These are phyloP conservation scores for Gobionotothen gibberifrons DNA, from an alignment of 2,797 vertebrate species.

Conservation along the genomic window DNA sequence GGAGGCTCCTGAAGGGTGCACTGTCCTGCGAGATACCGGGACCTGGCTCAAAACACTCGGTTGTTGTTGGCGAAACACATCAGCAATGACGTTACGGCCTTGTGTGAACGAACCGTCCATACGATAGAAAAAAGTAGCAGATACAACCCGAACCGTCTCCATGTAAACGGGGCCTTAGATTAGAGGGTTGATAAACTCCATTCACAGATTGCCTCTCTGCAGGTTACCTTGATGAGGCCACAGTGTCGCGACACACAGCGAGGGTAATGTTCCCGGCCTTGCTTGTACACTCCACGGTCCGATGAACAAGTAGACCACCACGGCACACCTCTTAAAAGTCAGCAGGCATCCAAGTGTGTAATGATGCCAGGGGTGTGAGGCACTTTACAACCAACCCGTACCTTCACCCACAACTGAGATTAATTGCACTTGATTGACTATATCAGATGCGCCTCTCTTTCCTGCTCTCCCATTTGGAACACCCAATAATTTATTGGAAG, in stretches of 20 bases:
- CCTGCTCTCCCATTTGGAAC: constrained; percentile 65
- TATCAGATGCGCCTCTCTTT: constrained; percentile 67
- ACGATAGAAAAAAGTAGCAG: too few species aligned
- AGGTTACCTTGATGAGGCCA: constrained; percentile 69
- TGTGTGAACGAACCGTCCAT: too few species aligned
- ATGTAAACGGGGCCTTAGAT: constrained; percentile 14
- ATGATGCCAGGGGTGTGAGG: constrained; percentile 67
- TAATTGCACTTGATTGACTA: constrained; percentile 82
- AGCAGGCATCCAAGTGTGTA: constrained; percentile 72
- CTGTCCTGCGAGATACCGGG: too few species aligned
- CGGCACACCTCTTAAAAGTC: constrained; percentile 71
- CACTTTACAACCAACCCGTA: constrained; percentile 73
- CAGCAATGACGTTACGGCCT: too few species aligned
- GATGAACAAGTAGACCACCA: constrained; percentile 78
- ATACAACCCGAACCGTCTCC: too few species aligned
- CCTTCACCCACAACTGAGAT: constrained; percentile 75
- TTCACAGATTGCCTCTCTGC: constrained; percentile 68
- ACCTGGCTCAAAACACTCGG: too few species aligned
- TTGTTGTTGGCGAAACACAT: too few species aligned
- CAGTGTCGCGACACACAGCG: constrained; percentile 71
- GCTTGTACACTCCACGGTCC: constrained; percentile 76
- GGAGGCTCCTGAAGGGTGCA: too few species aligned
- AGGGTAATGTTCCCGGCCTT: constrained; percentile 78
- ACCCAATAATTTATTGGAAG: constrained; percentile 69
- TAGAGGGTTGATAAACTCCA: constrained; percentile 46